A percentile compares a stretch with the other conserved stretches of the same genome.
Conservation (phyloP, 2,113 vertebrate genomes). For the Lynx canadensis region DNA sequence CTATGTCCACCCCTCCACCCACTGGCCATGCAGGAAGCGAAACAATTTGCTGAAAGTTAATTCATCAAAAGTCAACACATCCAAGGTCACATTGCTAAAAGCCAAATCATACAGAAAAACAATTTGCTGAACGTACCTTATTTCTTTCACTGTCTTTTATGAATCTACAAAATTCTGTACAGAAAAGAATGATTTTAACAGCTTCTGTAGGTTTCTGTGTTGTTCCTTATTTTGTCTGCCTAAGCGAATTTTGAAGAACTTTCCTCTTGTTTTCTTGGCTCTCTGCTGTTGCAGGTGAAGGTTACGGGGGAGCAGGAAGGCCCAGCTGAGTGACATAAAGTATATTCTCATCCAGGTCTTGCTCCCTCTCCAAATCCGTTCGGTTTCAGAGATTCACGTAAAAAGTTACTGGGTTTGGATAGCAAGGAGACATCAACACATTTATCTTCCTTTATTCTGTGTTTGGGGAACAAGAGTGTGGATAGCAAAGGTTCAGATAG, state of each 20-base stretch:
- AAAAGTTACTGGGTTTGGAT: neutral
- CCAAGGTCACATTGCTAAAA: neutral
- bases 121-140: neutral
- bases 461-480: neutral
- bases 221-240: neutral
- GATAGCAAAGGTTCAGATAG: neutral
- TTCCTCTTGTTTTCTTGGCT: neutral
- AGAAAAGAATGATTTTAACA: neutral
- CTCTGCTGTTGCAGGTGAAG: neutral
- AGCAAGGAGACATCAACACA: neutral
- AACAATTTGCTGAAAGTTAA: neutral
- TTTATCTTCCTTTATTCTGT: neutral
- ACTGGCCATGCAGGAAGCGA: neutral
- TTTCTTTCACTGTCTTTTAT: neutral
- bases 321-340: neutral
- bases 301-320: neutral
- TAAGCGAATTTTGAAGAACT: neutral
- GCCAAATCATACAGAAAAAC: neutral
- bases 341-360: neutral
- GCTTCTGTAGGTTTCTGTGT: neutral
- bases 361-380: neutral
- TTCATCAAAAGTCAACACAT: neutral
- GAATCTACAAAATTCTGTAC: neutral
- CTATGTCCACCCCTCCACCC: neutral
- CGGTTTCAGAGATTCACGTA: neutral